Base-by-base conservation (phyloP, 1,140 invertebrate species). In the Rhagoletis zephyria region DNA sequence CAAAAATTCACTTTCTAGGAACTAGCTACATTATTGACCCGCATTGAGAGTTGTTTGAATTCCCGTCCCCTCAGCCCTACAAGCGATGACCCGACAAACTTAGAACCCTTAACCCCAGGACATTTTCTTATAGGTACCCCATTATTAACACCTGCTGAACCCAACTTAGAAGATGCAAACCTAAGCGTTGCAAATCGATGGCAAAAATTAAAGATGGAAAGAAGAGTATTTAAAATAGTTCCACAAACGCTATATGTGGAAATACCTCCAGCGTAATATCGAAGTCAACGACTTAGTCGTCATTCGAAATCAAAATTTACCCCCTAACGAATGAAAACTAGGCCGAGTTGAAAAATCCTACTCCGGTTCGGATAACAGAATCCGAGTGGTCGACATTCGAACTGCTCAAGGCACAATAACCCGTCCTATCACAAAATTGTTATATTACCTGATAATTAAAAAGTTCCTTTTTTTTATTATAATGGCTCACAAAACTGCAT, bases 151-250 rank as follows among this genome's bases (percentile, higher is more conserved):
- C 45, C 61, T 19, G 67, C 87, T 3, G 56, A 77, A 61, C 56
- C 67, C 4, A 70, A 30, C 30, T 30, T 30, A 30, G 30, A 30
- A 30, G 30, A 30, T 30, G 30, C 30, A 30, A 30, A 30, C 30
- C 30, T 30, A 30, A 30, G 30, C 30, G 30, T 30, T 30, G 30
- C 30, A 30, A 30, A 30, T 30, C 30, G 30, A 30, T 30, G 30
- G 30, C 30, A 30, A 30, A 30, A 30, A 30, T 30, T 30, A 30
- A 74, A 30, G 19, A 48, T 87, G 87, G 87, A 87, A 87, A 51
- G 74, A 81, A 60, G 87, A 81, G 45, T 87, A 87, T n/a, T n/a
- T 87, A 4, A 87, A 87, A 61, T 67, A 87, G 45, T 45, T 87
- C 10, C 67, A 61, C 45, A 87, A 45, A 14, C 40, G 87, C 40